These are phyloP conservation scores for Sebastes kiyomatsui DNA, from an alignment of 2,797 vertebrate genomes.

Conservation along the genomic window DNA sequence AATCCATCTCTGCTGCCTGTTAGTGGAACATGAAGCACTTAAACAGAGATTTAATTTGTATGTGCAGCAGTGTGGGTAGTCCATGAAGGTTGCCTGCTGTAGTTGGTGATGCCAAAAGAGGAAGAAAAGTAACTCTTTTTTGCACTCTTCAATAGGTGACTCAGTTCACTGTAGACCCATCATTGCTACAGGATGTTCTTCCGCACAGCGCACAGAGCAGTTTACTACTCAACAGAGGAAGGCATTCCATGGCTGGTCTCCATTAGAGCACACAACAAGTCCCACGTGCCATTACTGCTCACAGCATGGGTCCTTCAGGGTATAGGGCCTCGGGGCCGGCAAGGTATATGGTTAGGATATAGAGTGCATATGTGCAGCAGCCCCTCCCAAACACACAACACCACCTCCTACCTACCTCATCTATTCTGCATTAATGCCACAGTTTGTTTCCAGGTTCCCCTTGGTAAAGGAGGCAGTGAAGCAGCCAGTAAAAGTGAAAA, in stretches of 20 bases:
- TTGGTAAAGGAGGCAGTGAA: slow-evolving; percentile 27
- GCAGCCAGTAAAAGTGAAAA: slow-evolving; percentile 57
- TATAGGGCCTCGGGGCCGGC: slow-evolving; percentile 49
- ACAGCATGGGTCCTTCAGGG: slow-evolving; percentile 58
- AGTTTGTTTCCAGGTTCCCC: slow-evolving; percentile 46
- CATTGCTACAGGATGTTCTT: slow-evolving; percentile 49
- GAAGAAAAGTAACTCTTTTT: background rate
- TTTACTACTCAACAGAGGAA: slow-evolving; percentile 63
- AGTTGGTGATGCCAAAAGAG: background rate
- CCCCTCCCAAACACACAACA: slow-evolving; percentile 43
- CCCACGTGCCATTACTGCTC: slow-evolving; percentile 70
- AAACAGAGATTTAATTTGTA: slow-evolving; percentile 3
- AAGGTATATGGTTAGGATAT: slow-evolving; percentile 31
- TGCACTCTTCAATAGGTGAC: slow-evolving; percentile 10
- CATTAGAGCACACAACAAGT: slow-evolving; percentile 70
- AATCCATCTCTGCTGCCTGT: background rate
- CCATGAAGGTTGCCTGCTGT: background rate
- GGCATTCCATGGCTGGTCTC: slow-evolving; percentile 69
- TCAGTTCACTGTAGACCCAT: slow-evolving; percentile 38
- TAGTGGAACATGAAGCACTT: slow-evolving; percentile 1
- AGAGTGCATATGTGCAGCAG: slow-evolving; percentile 11
- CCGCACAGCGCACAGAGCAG: slow-evolving; percentile 26
- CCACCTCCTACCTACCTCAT: slow-evolving; percentile 47
- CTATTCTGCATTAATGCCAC: slow-evolving; percentile 34
- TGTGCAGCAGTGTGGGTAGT: background rate